Evolutionary conservation across 1,140 invertebrate species (phyloP), one percentile per base, ranked within the genome.

Genomic region (Brachionus manjavacas): DNA sequence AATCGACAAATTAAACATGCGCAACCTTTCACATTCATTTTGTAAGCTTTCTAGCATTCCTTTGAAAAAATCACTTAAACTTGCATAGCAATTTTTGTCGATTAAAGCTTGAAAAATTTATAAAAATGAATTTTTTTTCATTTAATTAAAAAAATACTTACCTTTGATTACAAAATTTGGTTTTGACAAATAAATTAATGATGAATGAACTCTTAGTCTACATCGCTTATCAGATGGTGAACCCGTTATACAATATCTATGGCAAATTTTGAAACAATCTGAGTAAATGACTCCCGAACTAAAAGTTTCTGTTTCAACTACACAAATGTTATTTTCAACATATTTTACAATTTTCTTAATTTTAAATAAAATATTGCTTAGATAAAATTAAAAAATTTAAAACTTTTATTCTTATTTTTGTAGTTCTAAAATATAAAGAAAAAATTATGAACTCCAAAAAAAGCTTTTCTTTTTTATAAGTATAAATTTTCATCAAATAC

Each of bases 221-320:
- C 52, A 64, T 41, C 35, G 68, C n/a, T 41, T 64, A 64, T 81
- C 64, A 11, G 79, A 41, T 23, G 52, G n/a, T 20, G 35, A 46
- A 41, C 35, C 43, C 25, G 68, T 84, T 55, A 84, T 6, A 55
- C 81, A 84, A 49, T 16, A 72, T 70, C 68, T 43, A 25, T 46
- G 31, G 41, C 25, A 68, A n/a, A 84, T 49, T 35, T 72, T 70
- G 31, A 84, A 84, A 8, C 64, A 84, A 84, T 84, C 81, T 11
- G 81, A 25, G 20, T 84, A 84, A 3, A 55, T 31, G 11, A 84
- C 39, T 35, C 81, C 81, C 0, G 81, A 68, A n/a, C 60, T 70
- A 9, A 72, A 9, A 1, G 64, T 28, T 28, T 84, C 66, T 12
- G 64, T 39, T 49, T 84, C 68, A 31, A 84, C 20, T 20, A 84